Conservation (phyloP, 2,797 vertebrate species). For the Thripadectes ignobilis region DNA sequence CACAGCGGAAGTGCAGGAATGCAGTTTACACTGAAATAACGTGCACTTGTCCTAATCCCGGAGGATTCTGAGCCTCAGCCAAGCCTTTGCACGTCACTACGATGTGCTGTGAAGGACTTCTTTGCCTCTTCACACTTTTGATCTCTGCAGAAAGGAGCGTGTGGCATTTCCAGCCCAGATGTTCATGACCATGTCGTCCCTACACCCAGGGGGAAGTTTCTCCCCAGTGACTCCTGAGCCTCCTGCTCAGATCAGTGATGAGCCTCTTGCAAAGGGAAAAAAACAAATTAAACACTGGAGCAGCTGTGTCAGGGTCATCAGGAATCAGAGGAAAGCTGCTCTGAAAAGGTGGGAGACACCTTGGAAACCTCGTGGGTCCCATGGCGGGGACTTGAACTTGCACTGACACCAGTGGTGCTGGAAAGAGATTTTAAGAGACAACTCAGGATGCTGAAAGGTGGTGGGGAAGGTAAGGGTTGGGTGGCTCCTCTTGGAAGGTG, state of each 20-base stretch:
- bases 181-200: neutral
- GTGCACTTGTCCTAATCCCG: neutral
- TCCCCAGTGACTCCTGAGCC: neutral
- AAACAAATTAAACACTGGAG: neutral
- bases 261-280: neutral
- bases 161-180: slow-evolving; percentile 18
- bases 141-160: neutral
- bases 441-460: neutral
- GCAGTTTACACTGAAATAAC: slow-evolving; percentile 39
- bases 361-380: neutral
- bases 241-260: neutral
- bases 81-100: neutral
- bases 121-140: slow-evolving; percentile 27
- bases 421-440: neutral
- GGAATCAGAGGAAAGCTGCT: neutral
- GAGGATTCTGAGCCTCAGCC: neutral
- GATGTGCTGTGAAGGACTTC: neutral
- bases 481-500: neutral
- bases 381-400: neutral
- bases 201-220: accelerated
- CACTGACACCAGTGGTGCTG: neutral
- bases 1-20: slow-evolving; percentile 65
- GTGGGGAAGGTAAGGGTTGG: neutral
- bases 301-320: neutral
- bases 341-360: neutral